Conservation (phyloP, 2,113 vertebrate species). For the Forbesichthys papilliferus region DNA sequence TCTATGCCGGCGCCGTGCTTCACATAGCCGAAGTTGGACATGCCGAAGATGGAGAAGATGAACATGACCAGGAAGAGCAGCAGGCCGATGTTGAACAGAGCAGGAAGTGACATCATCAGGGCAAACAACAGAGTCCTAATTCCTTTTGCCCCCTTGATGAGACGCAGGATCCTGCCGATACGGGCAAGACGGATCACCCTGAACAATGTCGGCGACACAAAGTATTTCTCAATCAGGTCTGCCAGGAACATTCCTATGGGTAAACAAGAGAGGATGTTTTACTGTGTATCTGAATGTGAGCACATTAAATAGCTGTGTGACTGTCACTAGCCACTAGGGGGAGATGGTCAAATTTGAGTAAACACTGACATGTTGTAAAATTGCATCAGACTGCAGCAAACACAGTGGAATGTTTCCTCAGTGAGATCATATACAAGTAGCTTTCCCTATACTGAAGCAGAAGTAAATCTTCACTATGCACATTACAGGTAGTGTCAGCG, state of each 20-base stretch:
- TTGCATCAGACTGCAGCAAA: conserved; percentile 7
- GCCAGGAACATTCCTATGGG: conserved; percentile 96
- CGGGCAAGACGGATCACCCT: conserved; percentile 97
- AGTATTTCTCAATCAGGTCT: conserved; percentile 97
- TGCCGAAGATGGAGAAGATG: conserved; percentile 99
- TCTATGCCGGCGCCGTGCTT: conserved; percentile 93
- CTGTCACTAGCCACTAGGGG: conserved; percentile 11
- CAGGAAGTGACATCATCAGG: conserved; percentile 99
- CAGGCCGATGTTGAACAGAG: conserved; percentile 97
- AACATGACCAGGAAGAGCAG: conserved; percentile 99
- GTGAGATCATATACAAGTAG: not conserved
- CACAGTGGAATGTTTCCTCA: not conserved
- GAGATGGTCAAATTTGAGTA: not conserved
- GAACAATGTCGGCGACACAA: conserved; percentile 97
- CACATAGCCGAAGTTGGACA: conserved; percentile 99
- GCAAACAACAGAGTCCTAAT: conserved; percentile 98
- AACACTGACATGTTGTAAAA: not conserved
- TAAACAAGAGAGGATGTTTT: conserved; percentile 19
- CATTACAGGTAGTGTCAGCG: too few relatives aligned
- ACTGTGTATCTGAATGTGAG: not conserved
- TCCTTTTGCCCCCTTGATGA: conserved; percentile 98
- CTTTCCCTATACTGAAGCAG: not conserved
- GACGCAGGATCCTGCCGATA: conserved; percentile 94
- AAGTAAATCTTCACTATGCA: not conserved
- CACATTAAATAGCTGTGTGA: not conserved